Evolutionary conservation across 2,113 vertebrate genomes (phyloP).

Genomic region (Trogon surrucura): DNA sequence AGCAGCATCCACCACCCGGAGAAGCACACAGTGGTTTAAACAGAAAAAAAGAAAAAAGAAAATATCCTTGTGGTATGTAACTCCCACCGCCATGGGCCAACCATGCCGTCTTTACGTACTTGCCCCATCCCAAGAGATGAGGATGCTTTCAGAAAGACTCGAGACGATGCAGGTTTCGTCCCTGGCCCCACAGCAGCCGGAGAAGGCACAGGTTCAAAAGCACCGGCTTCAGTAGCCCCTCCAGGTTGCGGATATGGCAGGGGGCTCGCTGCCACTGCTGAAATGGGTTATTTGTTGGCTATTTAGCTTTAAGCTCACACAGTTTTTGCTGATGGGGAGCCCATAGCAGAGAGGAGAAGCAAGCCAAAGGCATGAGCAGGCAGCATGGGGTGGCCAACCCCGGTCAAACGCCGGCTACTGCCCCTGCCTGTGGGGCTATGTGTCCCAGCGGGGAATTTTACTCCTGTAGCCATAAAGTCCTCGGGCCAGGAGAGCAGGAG

Average conservation of each 20-base stretch:
- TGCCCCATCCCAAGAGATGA: accelerated
- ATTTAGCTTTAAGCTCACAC: neutral
- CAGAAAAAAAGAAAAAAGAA: too few relatives aligned
- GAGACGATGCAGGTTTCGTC: accelerated
- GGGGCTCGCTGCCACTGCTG: neutral
- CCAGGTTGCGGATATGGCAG: accelerated
- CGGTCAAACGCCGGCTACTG: neutral
- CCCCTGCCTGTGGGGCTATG: accelerated
- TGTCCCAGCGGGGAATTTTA: neutral
- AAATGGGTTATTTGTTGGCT: neutral
- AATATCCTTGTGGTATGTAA: neutral
- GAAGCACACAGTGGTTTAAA: constrained; percentile 4
- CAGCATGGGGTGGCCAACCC: accelerated
- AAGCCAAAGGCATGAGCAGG: neutral
- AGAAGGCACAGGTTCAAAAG: constrained; percentile 4
- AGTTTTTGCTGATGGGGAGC: neutral
- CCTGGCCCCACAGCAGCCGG: neutral
- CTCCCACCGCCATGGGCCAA: neutral
- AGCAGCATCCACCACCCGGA: neutral
- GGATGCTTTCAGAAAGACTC: neutral
- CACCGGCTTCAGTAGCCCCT: neutral
- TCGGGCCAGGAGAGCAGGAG: neutral
- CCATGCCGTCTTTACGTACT: accelerated
- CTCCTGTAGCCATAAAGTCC: neutral
- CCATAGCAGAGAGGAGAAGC: neutral